Evolutionary conservation across 2,113 vertebrate genomes (phyloP), one percentile per base, ranked within the genome.

Genomic region (Erinaceus europaeus): DNA sequence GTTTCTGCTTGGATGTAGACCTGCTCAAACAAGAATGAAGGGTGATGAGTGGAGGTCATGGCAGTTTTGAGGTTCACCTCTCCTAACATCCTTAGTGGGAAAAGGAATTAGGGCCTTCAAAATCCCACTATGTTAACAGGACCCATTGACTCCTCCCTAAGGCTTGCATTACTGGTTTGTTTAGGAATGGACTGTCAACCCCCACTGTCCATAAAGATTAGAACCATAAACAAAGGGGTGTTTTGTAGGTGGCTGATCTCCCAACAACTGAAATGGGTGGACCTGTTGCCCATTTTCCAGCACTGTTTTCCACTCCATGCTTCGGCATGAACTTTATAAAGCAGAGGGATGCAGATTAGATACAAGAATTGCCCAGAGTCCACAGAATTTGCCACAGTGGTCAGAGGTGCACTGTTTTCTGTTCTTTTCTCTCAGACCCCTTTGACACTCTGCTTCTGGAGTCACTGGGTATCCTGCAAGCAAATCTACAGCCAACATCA

Each of bases 241-340:
- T 36, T 23, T 20, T 1, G 9, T 25, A 32, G 8, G 48, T 34
- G 17, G 25, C 6, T 32, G 23, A 44, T 18, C 32, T 42, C 40
- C 38, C 18, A 53, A 4, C 42, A 46, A 34, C 11, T 52, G 23
- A 61, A n/a, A 34, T 0, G 14, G 6, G 29, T 42, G 2, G 9
- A 1, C 21, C 46, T 32, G 17, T 18, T 62, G 32, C 44, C 46
- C 15, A 1, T 6, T 27, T 20, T 3, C 13, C 21, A n/a, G 53
- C 3, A 5, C 48, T 42, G 1, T 13, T 55, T 25, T n/a, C 14
- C 4, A 9, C 25, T 29, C 10, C 0, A 2, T n/a, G 55, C 55
- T 44, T 76, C 46, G 38, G 36, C 18, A 1, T 18, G 61, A 57
- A 20, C 23, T n/a, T 81, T 48, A 57, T 34, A 40, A 20, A 72